Evolutionary conservation across 2,797 vertebrate species (phyloP), one percentile per base, ranked within the genome.

Genomic region (Sebastes aleutianus): DNA sequence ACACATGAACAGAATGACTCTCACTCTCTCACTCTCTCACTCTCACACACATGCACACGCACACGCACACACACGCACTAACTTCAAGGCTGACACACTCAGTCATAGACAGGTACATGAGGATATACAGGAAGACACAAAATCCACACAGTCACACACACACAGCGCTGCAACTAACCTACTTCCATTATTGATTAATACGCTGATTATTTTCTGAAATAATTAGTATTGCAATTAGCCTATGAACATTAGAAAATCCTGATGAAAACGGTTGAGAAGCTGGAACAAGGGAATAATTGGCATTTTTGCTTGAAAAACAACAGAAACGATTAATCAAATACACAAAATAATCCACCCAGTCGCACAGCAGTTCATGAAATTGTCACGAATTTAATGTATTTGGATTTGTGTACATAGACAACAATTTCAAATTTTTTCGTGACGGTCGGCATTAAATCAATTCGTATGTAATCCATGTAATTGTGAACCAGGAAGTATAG

Each of bases 1-100:
- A 89, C 89, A 85, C 84, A 84, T 64, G 70, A 9, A 76, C 78
- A n/a, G 66, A 56, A 57, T 8, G 7, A 36, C 31, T 29, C 39
- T 20, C 63, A n/a, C 50, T 2, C 13, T 43, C 39, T 43, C 39
- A 56, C 76, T 75, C 84, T 74, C 78, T 2, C 24, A 24, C 24
- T 2, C 24, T 2, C 24, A 70, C 47, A 50, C 43, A 50, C 54
- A 24, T 5, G 3, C 57, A 27, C 24, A 57, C 85, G 74, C 84
- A 74, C 77, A 79, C 61, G 68, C 61, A 65, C 53, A 58, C 76
- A 74, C 80, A 78, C 71, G 70, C 61, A 73, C 61, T 11, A 56
- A 58, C 70, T 14, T 63, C 18, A 64, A 78, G 66, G 39, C 70
- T 76, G 59, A 66, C 16, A 50, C 29, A 71, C 57, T 79, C 73